Conservation (phyloP, 2,888 invertebrate genomes). For the Macaria notata region DNA sequence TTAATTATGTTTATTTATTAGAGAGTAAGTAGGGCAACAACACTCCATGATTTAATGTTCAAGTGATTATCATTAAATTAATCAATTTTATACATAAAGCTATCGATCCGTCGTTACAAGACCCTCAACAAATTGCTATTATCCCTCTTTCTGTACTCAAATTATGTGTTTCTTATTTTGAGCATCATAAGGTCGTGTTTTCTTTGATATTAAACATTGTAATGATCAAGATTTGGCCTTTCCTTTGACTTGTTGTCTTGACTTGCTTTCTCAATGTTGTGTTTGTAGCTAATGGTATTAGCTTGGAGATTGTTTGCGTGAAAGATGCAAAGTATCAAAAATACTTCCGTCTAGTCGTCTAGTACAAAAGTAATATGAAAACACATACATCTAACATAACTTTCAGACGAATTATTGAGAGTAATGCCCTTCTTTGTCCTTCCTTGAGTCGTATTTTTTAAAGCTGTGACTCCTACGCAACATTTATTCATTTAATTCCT, state of each 20-base stretch:
- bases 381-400: too few relatives aligned
- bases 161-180: constrained; percentile 20
- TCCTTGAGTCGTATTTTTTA: too few relatives aligned
- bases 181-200: constrained; percentile 20
- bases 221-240: constrained; percentile 52
- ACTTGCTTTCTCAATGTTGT: constrained; percentile 48
- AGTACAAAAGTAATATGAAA: too few relatives aligned
- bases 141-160: constrained; percentile 38
- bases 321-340: constrained; percentile 18
- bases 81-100: constrained; percentile 56
- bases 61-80: constrained; percentile 63
- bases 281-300: constrained; percentile 60
- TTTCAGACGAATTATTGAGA: too few relatives aligned
- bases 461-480: too few relatives aligned
- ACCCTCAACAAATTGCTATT: constrained; percentile 58
- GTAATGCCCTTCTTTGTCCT: too few relatives aligned
- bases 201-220: constrained; percentile 17
- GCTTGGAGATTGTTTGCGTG: constrained; percentile 47
- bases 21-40: constrained; percentile 8
- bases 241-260: constrained; percentile 48
- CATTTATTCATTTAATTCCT: too few relatives aligned
- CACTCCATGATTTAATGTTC: constrained; percentile 56
- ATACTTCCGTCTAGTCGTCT: neutral
- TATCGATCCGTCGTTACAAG: constrained; percentile 53
- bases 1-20: constrained; percentile 19